Conservation (phyloP, 2,113 vertebrate genomes). For the Brienomyrus longianalis region DNA sequence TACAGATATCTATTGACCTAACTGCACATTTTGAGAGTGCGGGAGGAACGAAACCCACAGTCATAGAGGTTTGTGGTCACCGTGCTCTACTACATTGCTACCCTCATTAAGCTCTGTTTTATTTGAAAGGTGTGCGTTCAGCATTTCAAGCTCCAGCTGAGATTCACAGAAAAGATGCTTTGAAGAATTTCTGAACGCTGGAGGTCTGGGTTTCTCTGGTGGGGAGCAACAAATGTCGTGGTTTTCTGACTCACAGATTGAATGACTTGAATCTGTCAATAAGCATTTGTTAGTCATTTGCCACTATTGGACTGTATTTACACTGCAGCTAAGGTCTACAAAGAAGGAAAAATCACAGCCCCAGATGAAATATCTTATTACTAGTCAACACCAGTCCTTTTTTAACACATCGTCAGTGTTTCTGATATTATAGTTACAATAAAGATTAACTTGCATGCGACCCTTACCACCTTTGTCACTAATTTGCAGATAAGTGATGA, state of each 20-base stretch:
- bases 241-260: neutral
- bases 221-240: neutral
- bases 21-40: neutral
- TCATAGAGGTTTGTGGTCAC: neutral
- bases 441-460: neutral
- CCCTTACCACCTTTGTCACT: neutral
- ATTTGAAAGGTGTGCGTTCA: neutral
- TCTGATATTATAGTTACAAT: neutral
- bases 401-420: neutral
- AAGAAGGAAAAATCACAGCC: neutral
- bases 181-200: neutral
- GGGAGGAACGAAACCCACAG: neutral
- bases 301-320: neutral
- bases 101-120: neutral
- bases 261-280: neutral
- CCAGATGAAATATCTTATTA: neutral
- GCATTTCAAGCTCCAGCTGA: neutral
- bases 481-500: neutral
- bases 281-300: neutral
- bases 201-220: neutral
- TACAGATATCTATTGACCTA: neutral
- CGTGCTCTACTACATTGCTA: neutral
- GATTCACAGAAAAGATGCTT: neutral
- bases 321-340: neutral
- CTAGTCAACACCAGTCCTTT: neutral